Conservation (phyloP, 2,888 invertebrate genomes). For the Furcula furcula region DNA sequence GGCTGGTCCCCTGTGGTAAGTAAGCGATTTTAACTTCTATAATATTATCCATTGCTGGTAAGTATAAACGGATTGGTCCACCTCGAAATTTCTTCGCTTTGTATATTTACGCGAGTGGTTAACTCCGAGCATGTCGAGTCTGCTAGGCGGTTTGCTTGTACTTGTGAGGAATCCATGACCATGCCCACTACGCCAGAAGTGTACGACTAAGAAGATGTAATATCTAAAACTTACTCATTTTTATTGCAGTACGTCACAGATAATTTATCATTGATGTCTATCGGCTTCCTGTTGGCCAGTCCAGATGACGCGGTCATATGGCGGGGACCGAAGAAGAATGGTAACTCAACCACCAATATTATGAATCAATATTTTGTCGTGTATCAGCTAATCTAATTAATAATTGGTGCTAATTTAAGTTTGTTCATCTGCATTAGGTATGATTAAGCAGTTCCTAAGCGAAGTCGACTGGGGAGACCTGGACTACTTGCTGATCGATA, state of each 20-base stretch:
- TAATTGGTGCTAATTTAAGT: neutral
- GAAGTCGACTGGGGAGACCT: conserved; percentile 97
- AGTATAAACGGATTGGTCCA: too few relatives aligned
- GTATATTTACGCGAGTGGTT: too few relatives aligned
- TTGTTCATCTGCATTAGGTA: conserved; percentile 79
- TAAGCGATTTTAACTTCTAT: too few relatives aligned
- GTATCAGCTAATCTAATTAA: too few relatives aligned
- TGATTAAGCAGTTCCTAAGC: conserved; percentile 96
- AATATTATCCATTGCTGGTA: too few relatives aligned
- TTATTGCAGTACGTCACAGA: conserved; percentile 92
- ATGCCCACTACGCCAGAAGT: too few relatives aligned
- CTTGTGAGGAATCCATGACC: too few relatives aligned
- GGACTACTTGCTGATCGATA: conserved; percentile 95
- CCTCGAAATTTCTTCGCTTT: too few relatives aligned
- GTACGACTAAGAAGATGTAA: too few relatives aligned
- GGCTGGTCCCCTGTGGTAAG: conserved; percentile 98
- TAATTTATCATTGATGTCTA: conserved; percentile 98
- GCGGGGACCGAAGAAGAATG: conserved; percentile 99
- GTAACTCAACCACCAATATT: conserved; percentile 51
- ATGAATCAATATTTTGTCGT: too few relatives aligned
- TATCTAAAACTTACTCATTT: conserved; percentile 17
- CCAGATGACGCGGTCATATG: conserved; percentile 99
- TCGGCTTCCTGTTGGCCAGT: conserved; percentile 93
- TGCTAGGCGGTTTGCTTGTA: too few relatives aligned
- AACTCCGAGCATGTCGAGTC: too few relatives aligned